phyloP scores from a whole-genome alignment of 92 coral and sea anemone genomes.

The Isaurus tuberculatus region DNA sequence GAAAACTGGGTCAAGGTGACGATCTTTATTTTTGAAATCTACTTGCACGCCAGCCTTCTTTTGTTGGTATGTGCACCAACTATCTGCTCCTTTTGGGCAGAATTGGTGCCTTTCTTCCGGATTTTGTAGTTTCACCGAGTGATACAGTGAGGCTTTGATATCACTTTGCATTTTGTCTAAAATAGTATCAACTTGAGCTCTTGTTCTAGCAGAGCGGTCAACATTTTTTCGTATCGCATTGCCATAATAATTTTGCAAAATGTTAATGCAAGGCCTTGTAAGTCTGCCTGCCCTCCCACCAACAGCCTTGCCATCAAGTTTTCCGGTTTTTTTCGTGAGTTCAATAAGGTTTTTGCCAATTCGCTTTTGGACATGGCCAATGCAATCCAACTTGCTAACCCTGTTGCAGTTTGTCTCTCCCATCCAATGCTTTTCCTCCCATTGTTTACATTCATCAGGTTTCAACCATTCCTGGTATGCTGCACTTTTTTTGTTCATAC shows the following conservation, averaged over 20 bases:
- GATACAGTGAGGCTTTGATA: constrained; percentile 40
- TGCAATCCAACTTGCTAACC: constrained; percentile 52
- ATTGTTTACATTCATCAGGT: constrained; percentile 29
- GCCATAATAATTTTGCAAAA: constrained; percentile 28
- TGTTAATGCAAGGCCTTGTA: constrained; percentile 7
- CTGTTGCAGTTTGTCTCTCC: constrained; percentile 30
- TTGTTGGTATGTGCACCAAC: constrained; percentile 47
- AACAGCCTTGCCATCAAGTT: constrained; percentile 44
- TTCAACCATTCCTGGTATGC: constrained; percentile 47
- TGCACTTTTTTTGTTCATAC: constrained; percentile 33
- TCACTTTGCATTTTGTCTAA: constrained; percentile 27
- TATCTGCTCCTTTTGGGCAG: constrained; percentile 45
- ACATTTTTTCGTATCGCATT: constrained; percentile 22
- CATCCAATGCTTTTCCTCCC: constrained; percentile 44
- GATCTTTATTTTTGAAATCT: constrained; percentile 45
- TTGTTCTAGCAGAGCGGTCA: constrained; percentile 23
- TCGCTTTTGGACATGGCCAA: no score
- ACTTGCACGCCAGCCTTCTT: constrained; percentile 25
- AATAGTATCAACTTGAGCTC: constrained; percentile 28
- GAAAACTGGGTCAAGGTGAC: constrained; percentile 51
- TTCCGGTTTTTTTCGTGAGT: constrained; percentile 30
- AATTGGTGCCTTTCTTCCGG: constrained; percentile 44
- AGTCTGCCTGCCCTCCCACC: constrained; percentile 42
- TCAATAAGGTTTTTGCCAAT: constrained; percentile 41
- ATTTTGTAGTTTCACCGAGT: constrained; percentile 27